Evolutionary conservation across 2,797 vertebrate genomes (phyloP), one percentile per base, ranked within the genome.

Genomic region (Ptychadena robeensis): DNA sequence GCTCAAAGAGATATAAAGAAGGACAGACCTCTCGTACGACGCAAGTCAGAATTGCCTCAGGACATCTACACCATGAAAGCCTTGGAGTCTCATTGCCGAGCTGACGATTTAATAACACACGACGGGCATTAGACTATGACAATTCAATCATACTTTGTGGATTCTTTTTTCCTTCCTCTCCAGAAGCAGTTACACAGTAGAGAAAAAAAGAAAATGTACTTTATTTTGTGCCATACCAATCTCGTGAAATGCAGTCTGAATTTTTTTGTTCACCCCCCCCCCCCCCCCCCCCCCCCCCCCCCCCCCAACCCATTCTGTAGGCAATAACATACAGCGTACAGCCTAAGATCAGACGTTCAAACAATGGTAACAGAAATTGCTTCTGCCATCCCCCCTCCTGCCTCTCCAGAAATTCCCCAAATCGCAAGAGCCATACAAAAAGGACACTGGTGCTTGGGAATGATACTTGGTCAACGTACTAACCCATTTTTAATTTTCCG

Each of bases 41-140:
- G 96, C 90, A 98, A 98, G 92, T 97, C 98, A 79, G 98, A 99
- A 94, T 93, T 97, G 95, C 97, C 97, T 96, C 97, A 98, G 96
- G 97, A 99, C 94, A 97, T 95, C 90, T 97, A 96, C 95, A 96
- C 97, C 96, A 94, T 95, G 93, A 98, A 95, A 95, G 96, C 97
- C 97, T 98, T 98, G 97, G 98, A 98, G 93, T 94, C 96, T 90
- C 97, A 96, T 92, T 94, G 96, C 93, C 95, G 95, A 93, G 94
- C 96, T 88, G 96, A 97, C 82, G 96, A 96, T 90, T 96, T 96
- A 94, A 93, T 96, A 91, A 93, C 95, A 90, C 95, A 96, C 73
- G 95, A 96, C 35, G 96, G 96, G 91, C 96, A 96, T 95, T 99
- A 97, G 95, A 91, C 91, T 88, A 83, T 88, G 88, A 87, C 87